These are phyloP conservation scores for Aethina tumida DNA, from an alignment of 1,140 invertebrate species.

Conservation along the genomic window DNA sequence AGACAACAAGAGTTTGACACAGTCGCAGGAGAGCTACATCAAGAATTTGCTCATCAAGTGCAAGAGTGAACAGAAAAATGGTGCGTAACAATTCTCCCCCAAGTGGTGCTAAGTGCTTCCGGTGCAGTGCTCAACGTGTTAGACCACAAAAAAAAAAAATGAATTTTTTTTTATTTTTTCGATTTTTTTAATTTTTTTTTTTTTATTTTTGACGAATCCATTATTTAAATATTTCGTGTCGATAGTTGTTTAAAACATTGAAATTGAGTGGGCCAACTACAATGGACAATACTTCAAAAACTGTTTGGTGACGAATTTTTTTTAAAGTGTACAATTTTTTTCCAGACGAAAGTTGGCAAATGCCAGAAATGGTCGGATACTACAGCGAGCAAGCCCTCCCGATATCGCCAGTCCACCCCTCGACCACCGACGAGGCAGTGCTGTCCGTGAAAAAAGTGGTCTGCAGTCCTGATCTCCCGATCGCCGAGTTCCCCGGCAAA, in stretches of 20 bases:
- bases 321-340: too few relatives aligned
- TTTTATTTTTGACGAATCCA: neutral
- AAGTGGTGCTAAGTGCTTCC: too few relatives aligned
- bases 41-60: conserved; percentile 24
- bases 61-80: conserved; percentile 20
- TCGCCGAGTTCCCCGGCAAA: conserved; percentile 13
- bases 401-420: conserved; percentile 28
- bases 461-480: conserved; percentile 34
- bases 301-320: too few relatives aligned
- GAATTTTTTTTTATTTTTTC: neutral
- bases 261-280: neutral
- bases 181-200: neutral
- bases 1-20: conserved; percentile 11
- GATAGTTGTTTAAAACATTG: neutral
- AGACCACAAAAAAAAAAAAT: too few relatives aligned
- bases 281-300: neutral
- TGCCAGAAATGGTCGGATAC: conserved; percentile 38
- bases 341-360: conserved; percentile 34
- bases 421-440: conserved; percentile 18
- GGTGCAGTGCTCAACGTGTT: too few relatives aligned
- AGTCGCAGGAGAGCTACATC: conserved; percentile 21
- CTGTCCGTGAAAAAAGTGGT: conserved; percentile 32
- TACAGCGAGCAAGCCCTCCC: conserved; percentile 32
- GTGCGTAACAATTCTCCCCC: conserved; percentile 22
- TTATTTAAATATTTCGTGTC: neutral